Conservation (phyloP, 2,113 vertebrate genomes). For the Myiozetetes cayanensis region DNA sequence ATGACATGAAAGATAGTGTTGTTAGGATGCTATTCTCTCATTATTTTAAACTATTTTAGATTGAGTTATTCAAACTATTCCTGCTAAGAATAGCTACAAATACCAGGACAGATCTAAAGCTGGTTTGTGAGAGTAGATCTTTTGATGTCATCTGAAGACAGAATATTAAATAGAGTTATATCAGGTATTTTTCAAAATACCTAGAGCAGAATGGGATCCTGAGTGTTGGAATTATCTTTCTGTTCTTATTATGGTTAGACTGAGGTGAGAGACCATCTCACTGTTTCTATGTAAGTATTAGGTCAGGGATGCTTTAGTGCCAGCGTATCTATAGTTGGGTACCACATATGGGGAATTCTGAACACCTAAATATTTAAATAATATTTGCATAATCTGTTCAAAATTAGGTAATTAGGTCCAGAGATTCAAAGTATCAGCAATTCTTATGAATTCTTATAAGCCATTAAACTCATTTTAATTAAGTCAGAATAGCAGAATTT, state of each 20-base stretch:
- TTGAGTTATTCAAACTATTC: background rate
- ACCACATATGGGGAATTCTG: background rate
- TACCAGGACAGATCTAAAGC: background rate
- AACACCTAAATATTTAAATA: background rate
- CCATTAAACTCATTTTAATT: background rate
- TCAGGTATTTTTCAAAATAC: background rate
- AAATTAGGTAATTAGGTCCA: background rate
- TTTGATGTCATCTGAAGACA: background rate
- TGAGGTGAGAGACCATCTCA: background rate
- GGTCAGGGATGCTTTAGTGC: background rate
- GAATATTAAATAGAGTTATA: background rate
- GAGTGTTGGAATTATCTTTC: background rate
- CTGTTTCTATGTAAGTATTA: background rate
- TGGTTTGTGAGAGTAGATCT: background rate
- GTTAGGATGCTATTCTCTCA: background rate
- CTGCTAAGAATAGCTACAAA: background rate
- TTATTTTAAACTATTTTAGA: background rate
- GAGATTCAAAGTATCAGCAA: background rate
- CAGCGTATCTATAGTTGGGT: background rate
- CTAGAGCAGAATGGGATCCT: background rate
- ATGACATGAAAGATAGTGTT: background rate
- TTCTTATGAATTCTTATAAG: background rate
- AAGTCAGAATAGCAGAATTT: background rate
- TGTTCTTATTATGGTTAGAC: background rate
- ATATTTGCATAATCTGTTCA: background rate